Evolutionary conservation across 1,140 invertebrate species (phyloP).

Genomic region (Bradynema listronoti): DNA sequence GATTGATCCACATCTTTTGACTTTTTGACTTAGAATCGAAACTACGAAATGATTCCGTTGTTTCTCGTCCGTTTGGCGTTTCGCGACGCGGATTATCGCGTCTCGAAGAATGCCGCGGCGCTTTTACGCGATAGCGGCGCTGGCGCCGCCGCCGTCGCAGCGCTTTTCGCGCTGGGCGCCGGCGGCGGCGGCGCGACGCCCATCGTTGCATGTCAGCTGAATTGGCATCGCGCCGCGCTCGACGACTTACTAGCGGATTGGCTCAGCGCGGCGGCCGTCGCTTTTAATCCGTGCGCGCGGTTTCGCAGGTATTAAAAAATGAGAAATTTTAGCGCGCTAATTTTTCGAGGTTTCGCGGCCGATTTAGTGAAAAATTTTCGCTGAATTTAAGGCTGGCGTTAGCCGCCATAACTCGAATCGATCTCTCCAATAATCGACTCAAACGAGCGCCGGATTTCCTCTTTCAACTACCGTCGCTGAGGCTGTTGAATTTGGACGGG

Average conservation of each 20-base stretch:
- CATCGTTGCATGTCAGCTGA: constrained; percentile 78
- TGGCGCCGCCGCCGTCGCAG: constrained; percentile 59
- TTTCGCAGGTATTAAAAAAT: constrained; percentile 21
- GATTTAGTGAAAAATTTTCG: too few relatives aligned
- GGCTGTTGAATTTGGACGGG: constrained; percentile 41
- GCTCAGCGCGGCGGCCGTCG: constrained; percentile 73
- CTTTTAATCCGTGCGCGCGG: constrained; percentile 72
- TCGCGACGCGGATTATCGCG: constrained; percentile 15
- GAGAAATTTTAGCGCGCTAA: constrained; percentile 6
- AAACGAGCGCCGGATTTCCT: constrained; percentile 72
- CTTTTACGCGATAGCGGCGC: too few relatives aligned
- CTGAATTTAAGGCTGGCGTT: constrained; percentile 65
- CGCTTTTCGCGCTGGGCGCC: too few relatives aligned
- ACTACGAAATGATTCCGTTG: constrained; percentile 57
- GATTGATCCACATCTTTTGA: too few relatives aligned
- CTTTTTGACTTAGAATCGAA: constrained; percentile 59
- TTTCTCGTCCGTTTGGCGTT: constrained; percentile 23
- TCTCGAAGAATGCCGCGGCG: constrained; percentile 31
- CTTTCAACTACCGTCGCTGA: constrained; percentile 73
- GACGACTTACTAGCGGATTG: constrained; percentile 71
- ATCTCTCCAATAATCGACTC: constrained; percentile 83
- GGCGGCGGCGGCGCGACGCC: too few relatives aligned
- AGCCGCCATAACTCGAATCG: constrained; percentile 82
- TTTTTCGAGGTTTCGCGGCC: too few relatives aligned
- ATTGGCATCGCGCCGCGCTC: constrained; percentile 76